Evolutionary conservation across 1,140 invertebrate species (phyloP).

Genomic region (Leptonema lineaticorne): DNA sequence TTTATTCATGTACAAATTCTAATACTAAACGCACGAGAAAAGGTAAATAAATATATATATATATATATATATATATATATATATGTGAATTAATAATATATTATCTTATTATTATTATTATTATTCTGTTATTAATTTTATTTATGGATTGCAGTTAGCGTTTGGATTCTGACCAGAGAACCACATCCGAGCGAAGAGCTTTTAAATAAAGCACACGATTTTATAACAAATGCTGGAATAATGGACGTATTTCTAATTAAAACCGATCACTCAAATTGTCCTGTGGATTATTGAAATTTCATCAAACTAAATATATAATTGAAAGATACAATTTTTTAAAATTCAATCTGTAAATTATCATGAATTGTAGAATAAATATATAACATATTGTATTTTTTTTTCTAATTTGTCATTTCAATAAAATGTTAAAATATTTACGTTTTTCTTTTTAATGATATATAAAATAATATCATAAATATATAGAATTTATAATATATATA

Average conservation of each 20-base stretch:
- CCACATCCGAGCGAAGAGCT: constrained; percentile 57
- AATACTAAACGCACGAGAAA: constrained; percentile 62
- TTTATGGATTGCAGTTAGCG: constrained; percentile 58
- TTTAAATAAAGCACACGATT: constrained; percentile 61
- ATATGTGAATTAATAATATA: background rate
- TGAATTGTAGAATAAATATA: no score
- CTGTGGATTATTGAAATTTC: constrained; percentile 44
- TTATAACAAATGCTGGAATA: constrained; percentile 62
- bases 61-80: background rate
- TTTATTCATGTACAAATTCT: constrained; percentile 74
- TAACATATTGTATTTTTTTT: no score
- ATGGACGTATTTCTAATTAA: constrained; percentile 61
- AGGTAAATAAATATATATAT: constrained; percentile 35
- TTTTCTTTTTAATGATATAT: no score
- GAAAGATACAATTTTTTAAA: no score
- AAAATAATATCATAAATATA: no score
- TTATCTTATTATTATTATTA: background rate
- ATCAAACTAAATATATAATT: no score
- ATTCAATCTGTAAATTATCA: no score
- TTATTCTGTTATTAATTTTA: background rate
- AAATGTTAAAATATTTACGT: no score
- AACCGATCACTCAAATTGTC: constrained; percentile 67
- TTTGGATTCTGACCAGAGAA: constrained; percentile 67
- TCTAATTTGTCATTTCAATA: no score
- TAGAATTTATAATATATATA: no score